Evolutionary conservation across 2,797 vertebrate species (phyloP).

Genomic region (Odontamblyopus rebecca): DNA sequence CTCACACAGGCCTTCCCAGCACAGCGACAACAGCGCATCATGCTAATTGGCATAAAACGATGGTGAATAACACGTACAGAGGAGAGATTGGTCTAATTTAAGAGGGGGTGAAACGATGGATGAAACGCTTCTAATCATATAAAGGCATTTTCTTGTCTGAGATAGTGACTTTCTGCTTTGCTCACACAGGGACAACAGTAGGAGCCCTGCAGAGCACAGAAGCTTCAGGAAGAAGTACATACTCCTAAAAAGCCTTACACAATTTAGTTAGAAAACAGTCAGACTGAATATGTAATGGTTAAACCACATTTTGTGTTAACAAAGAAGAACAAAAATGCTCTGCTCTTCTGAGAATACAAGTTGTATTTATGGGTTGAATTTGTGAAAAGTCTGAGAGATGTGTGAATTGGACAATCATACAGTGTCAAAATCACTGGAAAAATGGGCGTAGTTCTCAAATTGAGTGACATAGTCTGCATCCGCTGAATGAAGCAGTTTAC

Average conservation of each 20-base stretch:
- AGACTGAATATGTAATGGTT: constrained; percentile 10
- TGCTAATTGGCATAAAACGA: constrained; percentile 72
- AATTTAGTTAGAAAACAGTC: constrained; percentile 26
- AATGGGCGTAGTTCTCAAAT: constrained; percentile 40
- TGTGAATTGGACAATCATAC: constrained; percentile 53
- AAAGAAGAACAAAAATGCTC: constrained; percentile 23
- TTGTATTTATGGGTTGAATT: constrained; percentile 47
- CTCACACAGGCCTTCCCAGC: constrained; percentile 55
- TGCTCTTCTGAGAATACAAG: constrained; percentile 39
- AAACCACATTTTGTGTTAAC: constrained; percentile 23
- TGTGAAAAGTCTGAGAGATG: constrained; percentile 38
- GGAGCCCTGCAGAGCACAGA: constrained; percentile 17
- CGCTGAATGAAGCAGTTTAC: constrained; percentile 43
- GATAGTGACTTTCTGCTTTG: constrained; percentile 22
- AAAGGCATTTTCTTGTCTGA: constrained; percentile 47
- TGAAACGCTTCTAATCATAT: constrained; percentile 64
- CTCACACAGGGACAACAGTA: constrained; percentile 30
- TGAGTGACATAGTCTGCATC: constrained; percentile 46
- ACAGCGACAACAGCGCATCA: constrained; percentile 34
- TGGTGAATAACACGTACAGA: constrained; percentile 65
- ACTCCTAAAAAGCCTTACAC: constrained; percentile 29
- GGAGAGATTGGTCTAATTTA: constrained; percentile 61
- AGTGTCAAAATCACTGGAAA: constrained; percentile 50
- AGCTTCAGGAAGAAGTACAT: constrained; percentile 20
- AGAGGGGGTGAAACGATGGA: constrained; percentile 59